Conservation (phyloP, 2,797 vertebrate genomes). For the Eulemur mongoz region DNA sequence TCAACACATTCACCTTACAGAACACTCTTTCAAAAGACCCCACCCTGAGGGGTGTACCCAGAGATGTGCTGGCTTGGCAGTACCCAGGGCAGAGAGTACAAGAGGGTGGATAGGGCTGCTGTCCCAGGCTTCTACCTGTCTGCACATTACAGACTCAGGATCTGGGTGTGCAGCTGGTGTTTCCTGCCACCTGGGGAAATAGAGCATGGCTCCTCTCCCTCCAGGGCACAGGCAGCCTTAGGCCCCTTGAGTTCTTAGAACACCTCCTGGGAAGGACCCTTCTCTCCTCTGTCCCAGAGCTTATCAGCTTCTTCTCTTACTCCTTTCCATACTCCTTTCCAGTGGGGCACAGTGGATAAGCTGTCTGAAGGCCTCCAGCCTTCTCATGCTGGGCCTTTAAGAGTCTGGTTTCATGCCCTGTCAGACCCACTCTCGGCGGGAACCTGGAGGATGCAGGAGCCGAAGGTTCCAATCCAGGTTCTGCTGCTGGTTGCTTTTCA, state of each 20-base stretch:
- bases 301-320: not conserved
- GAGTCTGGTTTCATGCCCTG: not conserved
- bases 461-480: not conserved
- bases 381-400: not conserved
- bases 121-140: not conserved
- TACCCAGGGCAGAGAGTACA: not conserved
- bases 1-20: not conserved
- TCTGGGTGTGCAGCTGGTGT: not conserved
- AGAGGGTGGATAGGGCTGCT: not conserved
- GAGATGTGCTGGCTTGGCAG: not conserved
- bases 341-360: not conserved
- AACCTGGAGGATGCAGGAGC: not conserved
- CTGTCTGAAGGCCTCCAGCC: not conserved
- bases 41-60: not conserved
- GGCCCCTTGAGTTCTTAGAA: not conserved
- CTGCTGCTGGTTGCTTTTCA: not conserved
- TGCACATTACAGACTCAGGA: not conserved
- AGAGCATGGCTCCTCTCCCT: not conserved
- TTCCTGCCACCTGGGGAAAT: not conserved
- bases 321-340: not conserved
- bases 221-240: not conserved
- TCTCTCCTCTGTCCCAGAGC: not conserved
- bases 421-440: not conserved
- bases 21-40: not conserved
- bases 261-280: not conserved